A percentile compares a stretch with the other conserved stretches of the same genome.
Evolutionary conservation across 2,797 vertebrate species (phyloP).

Genomic region (Myripristis murdjan): DNA sequence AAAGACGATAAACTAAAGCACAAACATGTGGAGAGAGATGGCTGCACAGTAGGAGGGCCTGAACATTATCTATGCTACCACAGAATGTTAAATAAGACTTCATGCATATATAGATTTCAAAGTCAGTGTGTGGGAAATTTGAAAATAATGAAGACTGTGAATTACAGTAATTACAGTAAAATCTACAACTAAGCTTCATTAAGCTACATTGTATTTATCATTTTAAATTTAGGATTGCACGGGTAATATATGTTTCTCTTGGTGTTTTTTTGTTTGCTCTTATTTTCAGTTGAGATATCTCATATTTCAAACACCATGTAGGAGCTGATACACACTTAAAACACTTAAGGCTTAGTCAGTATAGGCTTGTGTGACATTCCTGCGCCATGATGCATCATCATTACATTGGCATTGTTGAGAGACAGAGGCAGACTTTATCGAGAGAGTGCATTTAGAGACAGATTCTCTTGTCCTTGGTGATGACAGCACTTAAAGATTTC

Average conservation of each 20-base stretch:
- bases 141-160: slow-evolving; percentile 4
- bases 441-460: neutral
- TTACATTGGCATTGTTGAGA: neutral
- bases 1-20: neutral
- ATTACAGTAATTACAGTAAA: too few species aligned
- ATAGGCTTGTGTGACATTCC: neutral
- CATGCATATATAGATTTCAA: too few species aligned
- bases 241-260: too few species aligned
- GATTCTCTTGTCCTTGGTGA: neutral
- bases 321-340: too few species aligned
- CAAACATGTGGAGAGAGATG: neutral
- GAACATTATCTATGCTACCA: neutral
- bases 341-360: too few species aligned
- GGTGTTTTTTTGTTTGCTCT: too few species aligned
- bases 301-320: too few species aligned
- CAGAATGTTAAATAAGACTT: slow-evolving; percentile 14
- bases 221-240: neutral
- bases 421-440: neutral
- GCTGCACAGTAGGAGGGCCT: neutral
- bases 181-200: neutral
- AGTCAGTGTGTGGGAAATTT: neutral
- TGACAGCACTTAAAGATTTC: neutral
- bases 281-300: too few species aligned
- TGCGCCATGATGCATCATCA: neutral
- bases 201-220: neutral